Percentiles rank a stretch among this genome's conserved stretches.
These are phyloP conservation scores for Drosophila tani DNA, from an alignment of 1,140 invertebrate species.

Conservation along the genomic window DNA sequence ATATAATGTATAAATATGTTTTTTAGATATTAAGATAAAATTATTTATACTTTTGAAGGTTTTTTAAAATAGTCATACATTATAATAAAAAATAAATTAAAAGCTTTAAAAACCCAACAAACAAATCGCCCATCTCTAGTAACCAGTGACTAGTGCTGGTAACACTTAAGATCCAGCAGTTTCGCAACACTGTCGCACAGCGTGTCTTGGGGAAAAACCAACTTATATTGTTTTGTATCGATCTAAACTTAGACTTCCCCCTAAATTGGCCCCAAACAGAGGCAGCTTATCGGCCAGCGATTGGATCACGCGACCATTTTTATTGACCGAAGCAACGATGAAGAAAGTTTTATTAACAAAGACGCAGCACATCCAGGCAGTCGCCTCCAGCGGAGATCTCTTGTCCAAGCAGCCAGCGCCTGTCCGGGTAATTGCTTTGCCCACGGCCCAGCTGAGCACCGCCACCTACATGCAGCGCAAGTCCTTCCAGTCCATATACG, in stretches of 20 bases:
- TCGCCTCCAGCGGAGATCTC: constrained; percentile 14
- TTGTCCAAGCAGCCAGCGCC: constrained; percentile 20
- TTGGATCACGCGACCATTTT: background rate
- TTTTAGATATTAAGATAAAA: too few species aligned
- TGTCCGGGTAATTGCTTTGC: constrained; percentile 21
- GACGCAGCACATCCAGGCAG: constrained; percentile 41
- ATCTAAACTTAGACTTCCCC: constrained; percentile 48
- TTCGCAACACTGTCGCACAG: constrained; percentile 27
- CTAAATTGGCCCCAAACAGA: constrained; percentile 1
- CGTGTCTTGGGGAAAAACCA: constrained; percentile 71
- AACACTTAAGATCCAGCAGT: background rate
- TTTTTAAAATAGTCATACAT: accelerated
- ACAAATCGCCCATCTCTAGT: constrained; percentile 1
- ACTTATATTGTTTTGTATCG: constrained; percentile 36
- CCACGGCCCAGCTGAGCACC: constrained; percentile 29
- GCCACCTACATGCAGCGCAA: constrained; percentile 68
- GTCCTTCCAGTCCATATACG: constrained; percentile 55
- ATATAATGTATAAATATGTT: too few species aligned
- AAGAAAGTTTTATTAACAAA: constrained; percentile 75
- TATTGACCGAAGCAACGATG: constrained; percentile 31
- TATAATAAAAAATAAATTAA: background rate
- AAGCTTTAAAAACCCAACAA: background rate
- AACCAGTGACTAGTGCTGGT: constrained; percentile 7
- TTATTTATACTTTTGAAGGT: too few species aligned
- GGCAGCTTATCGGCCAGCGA: background rate